Percentiles rank a stretch among this genome's conserved stretches.
Conservation (phyloP, 2,113 vertebrate genomes). For the Tragelaphus imberbis region DNA sequence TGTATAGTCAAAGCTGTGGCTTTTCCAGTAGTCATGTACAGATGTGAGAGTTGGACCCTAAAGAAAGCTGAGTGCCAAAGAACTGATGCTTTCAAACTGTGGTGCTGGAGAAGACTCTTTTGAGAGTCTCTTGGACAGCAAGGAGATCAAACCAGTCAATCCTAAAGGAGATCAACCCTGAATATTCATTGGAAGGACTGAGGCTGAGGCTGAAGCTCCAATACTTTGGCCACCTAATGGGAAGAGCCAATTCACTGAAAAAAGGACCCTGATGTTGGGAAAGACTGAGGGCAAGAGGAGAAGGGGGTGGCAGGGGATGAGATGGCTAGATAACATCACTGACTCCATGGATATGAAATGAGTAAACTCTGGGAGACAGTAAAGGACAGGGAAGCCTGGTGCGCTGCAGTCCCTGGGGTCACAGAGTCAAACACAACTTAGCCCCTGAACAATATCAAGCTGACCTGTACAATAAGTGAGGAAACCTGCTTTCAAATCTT, state of each 20-base stretch:
- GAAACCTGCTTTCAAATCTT: slow-evolving; percentile 15
- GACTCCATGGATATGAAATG: background rate
- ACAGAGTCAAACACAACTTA: background rate
- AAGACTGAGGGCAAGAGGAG: background rate
- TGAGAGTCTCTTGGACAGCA: background rate
- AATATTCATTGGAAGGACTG: background rate
- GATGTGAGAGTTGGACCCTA: background rate
- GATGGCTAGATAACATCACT: background rate
- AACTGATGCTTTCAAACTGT: background rate
- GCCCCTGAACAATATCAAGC: background rate
- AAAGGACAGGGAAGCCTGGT: background rate
- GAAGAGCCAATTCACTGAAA: background rate
- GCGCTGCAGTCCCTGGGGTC: background rate
- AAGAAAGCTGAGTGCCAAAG: background rate
- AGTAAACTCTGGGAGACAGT: background rate
- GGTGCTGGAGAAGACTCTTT: background rate
- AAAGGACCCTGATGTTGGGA: background rate
- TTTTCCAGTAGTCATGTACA: background rate
- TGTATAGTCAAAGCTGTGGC: background rate
- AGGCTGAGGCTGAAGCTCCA: background rate
- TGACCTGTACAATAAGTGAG: background rate
- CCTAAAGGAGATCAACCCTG: background rate
- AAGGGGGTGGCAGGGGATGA: background rate
- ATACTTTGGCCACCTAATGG: background rate
- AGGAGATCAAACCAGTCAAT: background rate